phyloP scores from a whole-genome alignment of 2,113 vertebrate species.

The Sigmodon hispidus region DNA sequence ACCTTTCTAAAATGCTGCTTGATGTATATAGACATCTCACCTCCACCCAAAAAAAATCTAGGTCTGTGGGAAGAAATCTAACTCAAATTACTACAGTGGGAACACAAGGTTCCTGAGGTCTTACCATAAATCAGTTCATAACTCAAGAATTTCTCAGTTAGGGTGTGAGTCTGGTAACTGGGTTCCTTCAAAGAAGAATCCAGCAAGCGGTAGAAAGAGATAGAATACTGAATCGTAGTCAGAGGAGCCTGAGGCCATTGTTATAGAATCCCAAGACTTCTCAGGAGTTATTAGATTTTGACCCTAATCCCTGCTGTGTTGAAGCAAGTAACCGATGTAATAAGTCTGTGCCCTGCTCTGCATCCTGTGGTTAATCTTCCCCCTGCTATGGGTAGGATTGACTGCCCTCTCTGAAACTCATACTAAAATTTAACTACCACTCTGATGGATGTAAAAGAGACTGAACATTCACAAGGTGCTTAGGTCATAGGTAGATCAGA shows the following conservation, averaged over 20 bases:
- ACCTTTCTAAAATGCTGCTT: neutral
- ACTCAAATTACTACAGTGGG: neutral
- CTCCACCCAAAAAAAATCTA: neutral
- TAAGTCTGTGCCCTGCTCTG: neutral
- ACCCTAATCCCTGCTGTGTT: too few species aligned
- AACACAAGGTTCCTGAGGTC: neutral
- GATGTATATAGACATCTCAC: neutral
- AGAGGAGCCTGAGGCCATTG: neutral
- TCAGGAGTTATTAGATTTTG: neutral
- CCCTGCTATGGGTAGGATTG: neutral
- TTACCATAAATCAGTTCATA: neutral
- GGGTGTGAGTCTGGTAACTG: neutral
- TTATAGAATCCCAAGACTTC: neutral
- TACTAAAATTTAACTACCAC: neutral
- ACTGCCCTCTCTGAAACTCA: neutral
- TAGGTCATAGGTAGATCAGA: neutral
- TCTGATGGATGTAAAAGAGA: neutral
- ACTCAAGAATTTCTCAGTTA: conserved; percentile 17
- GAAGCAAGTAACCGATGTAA: neutral
- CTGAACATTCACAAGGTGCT: too few species aligned
- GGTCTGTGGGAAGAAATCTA: neutral
- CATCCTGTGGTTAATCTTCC: neutral
- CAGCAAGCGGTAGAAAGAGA: neutral
- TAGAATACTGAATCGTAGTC: neutral
- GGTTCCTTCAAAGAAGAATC: neutral